Evolutionary conservation across 2,113 vertebrate species (phyloP).

Genomic region (Ammospiza nelsoni): DNA sequence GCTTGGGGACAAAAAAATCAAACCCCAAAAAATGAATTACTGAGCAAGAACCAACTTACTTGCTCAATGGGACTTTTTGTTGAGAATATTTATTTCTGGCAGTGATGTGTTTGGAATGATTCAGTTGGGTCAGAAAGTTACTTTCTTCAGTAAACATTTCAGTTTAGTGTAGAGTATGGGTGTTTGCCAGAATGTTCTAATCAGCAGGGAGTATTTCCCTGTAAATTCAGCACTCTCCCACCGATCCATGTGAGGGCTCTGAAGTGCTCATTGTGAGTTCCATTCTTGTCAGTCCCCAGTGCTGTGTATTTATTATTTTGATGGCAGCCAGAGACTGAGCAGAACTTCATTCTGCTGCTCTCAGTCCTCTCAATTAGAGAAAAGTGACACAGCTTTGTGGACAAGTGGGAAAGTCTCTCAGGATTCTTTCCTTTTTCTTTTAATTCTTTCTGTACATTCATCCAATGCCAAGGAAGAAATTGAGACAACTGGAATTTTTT

Average conservation of each 20-base stretch:
- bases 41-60: not conserved
- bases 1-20: not conserved
- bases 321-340: not conserved
- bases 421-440: not conserved
- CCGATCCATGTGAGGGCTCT: not conserved
- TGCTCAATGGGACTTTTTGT: not conserved
- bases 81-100: not conserved
- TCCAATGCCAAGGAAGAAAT: not conserved
- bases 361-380: not conserved
- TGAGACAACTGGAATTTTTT: not conserved
- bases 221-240: not conserved
- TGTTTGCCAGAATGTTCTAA: not conserved
- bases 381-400: not conserved
- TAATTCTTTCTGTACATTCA: not conserved
- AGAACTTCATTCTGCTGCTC: not conserved
- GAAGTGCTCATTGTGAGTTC: not conserved
- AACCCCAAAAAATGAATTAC: not conserved
- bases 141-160: not conserved
- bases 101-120: not conserved
- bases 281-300: not conserved
- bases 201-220: not conserved
- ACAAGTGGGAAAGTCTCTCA: not conserved
- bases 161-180: not conserved
- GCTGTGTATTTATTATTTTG: not conserved
- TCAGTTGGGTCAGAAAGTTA: not conserved